These are phyloP conservation scores for Mesitornis unicolor DNA, from an alignment of 2,113 vertebrate genomes.

Conservation along the genomic window DNA sequence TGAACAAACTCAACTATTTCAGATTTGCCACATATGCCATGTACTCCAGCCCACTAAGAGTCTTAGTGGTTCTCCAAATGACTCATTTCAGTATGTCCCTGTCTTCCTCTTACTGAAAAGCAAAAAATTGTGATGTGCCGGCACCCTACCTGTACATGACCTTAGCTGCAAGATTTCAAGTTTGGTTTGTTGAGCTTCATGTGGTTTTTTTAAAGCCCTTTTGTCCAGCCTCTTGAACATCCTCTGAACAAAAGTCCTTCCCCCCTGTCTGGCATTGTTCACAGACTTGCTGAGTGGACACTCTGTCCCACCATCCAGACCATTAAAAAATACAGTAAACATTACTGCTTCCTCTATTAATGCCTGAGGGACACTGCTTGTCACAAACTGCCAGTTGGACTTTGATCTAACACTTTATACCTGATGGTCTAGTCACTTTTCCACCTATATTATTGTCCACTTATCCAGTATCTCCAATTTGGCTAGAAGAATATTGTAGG, in stretches of 20 bases:
- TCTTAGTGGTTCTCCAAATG: not conserved
- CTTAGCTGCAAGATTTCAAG: not conserved
- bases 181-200: not conserved
- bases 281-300: not conserved
- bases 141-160: not conserved
- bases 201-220: not conserved
- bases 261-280: not conserved
- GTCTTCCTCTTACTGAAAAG: not conserved
- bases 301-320: not conserved
- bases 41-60: not conserved
- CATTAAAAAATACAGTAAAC: not conserved
- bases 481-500: not conserved
- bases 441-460: not conserved
- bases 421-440: not conserved
- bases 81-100: not conserved
- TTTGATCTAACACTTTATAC: not conserved
- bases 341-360: not conserved
- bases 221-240: not conserved
- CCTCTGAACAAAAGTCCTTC: not conserved
- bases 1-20: no score
- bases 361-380: not conserved
- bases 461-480: not conserved
- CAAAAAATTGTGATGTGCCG: not conserved
- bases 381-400: not conserved
- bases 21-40: no score